A percentile compares a stretch with the other conserved stretches of the same genome.
These are phyloP conservation scores for Phymanthus crucifer DNA, from an alignment of 92 coral and sea anemone genomes.

Conservation along the genomic window DNA sequence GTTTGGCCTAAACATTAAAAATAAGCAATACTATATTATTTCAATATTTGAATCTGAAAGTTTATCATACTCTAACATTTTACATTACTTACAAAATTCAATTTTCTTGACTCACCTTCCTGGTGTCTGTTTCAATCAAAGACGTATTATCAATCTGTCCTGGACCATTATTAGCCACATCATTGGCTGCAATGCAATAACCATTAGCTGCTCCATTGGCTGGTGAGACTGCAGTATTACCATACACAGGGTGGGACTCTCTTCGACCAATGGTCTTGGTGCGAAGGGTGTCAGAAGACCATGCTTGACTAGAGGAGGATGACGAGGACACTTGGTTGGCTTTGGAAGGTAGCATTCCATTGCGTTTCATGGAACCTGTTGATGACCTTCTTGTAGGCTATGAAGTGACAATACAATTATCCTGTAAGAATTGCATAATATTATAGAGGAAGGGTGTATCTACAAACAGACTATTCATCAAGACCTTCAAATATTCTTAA, in stretches of 20 bases:
- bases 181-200: slow-evolving; percentile 49
- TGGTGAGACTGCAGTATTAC: slow-evolving; percentile 58
- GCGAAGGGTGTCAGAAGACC: slow-evolving; percentile 62
- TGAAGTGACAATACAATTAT: not conserved
- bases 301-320: slow-evolving; percentile 64
- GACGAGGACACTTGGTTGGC: slow-evolving; percentile 58
- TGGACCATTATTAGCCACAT: slow-evolving; percentile 51
- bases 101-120: slow-evolving; percentile 64
- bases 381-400: slow-evolving; percentile 78
- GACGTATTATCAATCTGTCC: slow-evolving; percentile 84
- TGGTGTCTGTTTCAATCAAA: slow-evolving; percentile 77
- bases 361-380: slow-evolving; percentile 77
- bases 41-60: no score
- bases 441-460: no score
- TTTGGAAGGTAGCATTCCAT: slow-evolving; percentile 77
- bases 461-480: no score
- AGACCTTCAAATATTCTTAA: no score
- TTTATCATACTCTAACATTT: not conserved
- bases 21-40: no score
- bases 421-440: no score
- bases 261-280: slow-evolving; percentile 68
- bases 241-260: slow-evolving; percentile 76
- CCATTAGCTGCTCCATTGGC: slow-evolving; percentile 63
- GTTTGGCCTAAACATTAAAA: no score
- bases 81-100: not conserved